A percentile compares a stretch with the other conserved stretches of the same genome.
Conservation (phyloP, 2,113 vertebrate genomes). For the Diadophis punctatus region DNA sequence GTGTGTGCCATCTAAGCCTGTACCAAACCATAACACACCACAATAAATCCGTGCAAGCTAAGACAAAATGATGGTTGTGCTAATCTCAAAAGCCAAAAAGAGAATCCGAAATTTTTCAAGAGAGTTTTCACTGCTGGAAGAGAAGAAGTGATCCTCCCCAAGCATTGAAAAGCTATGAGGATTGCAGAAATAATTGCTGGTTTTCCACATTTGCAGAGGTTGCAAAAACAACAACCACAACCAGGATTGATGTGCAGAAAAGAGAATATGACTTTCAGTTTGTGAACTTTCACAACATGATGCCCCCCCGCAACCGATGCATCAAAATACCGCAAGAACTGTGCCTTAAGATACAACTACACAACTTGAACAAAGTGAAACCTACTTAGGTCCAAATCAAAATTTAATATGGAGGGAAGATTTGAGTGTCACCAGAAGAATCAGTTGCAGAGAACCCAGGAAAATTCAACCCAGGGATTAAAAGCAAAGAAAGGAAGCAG, state of each 20-base stretch:
- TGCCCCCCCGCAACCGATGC: not conserved
- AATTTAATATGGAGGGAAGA: not conserved
- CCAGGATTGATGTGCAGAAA: not conserved
- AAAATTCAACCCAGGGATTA: not conserved
- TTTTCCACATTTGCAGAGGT: not conserved
- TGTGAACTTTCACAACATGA: not conserved
- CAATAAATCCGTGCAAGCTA: not conserved
- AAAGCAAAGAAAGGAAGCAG: not conserved
- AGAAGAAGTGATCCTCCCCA: too few species aligned
- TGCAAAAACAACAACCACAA: not conserved
- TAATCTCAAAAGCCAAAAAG: not conserved
- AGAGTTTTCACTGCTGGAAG: not conserved
- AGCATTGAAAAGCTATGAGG: not conserved
- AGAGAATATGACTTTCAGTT: not conserved
- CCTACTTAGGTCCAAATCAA: not conserved
- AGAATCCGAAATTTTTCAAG: not conserved
- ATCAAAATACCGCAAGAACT: not conserved
- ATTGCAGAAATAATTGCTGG: not conserved
- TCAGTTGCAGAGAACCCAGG: not conserved
- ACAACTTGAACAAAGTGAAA: not conserved
- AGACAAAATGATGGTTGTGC: not conserved
- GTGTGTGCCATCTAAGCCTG: not conserved
- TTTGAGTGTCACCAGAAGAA: too few species aligned
- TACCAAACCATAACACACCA: not conserved
- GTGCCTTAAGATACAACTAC: not conserved